phyloP scores from a whole-genome alignment of 2,888 invertebrate species.

The Achlya flavicornis region DNA sequence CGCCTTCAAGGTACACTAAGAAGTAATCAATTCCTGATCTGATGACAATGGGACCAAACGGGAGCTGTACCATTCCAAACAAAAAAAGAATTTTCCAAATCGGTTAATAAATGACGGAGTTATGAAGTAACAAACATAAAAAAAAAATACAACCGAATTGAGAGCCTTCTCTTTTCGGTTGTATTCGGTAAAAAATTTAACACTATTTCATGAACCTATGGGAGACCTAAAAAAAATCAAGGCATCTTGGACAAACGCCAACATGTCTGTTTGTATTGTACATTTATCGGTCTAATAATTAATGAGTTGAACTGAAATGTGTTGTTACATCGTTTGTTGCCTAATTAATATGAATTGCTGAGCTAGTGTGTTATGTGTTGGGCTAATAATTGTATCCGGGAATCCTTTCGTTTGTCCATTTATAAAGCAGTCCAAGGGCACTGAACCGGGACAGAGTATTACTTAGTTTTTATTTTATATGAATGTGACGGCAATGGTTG shows the following conservation, averaged over 20 bases:
- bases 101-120: no score
- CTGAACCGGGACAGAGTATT: not conserved
- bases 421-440: not conserved
- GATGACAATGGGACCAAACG: no score
- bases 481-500: not conserved
- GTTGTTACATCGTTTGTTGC: slow-evolving; percentile 14
- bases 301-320: slow-evolving; percentile 4
- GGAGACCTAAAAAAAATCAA: slow-evolving; percentile 26
- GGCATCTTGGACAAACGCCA: slow-evolving; percentile 54
- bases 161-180: no score
- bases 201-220: slow-evolving; percentile 14
- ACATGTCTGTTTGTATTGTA: slow-evolving; percentile 32
- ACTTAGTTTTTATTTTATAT: not conserved
- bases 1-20: no score
- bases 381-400: not conserved
- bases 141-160: no score
- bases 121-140: no score
- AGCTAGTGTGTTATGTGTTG: not conserved
- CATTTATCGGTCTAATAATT: slow-evolving; percentile 33
- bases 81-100: no score
- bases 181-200: no score
- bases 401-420: not conserved
- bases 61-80: no score
- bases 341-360: slow-evolving; percentile 13
- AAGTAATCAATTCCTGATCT: no score